Evolutionary conservation across 2,888 invertebrate species (phyloP), one percentile per base, ranked within the genome.

Genomic region (Stenotaenia linearis): DNA sequence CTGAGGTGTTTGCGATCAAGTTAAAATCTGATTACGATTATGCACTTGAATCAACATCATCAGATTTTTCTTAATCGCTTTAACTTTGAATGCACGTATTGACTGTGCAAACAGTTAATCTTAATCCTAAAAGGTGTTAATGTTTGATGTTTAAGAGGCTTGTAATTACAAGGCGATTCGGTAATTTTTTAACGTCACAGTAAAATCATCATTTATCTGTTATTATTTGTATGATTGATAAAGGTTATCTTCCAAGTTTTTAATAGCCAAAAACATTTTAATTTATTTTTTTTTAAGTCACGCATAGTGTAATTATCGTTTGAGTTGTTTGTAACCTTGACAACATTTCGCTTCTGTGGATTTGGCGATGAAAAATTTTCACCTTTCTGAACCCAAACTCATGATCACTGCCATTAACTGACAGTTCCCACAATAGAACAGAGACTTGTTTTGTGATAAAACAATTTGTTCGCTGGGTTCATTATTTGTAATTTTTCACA

Each of bases 401-500:
- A 23, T 56, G 56, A 56, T 56, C n/a, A n/a, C n/a, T n/a, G n/a
- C n/a, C n/a, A n/a, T n/a, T n/a, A 56, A 56, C 56, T 56, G 56
- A 18, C 56, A 56, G 15, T 56, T 56, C 56, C 56, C 56, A 56
- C 56, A 56, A 56, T 21, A 18, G 56, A 56, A 56, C 9, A 9
- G 56, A 9, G 9, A 56, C 56, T 5, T 56, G 21, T 56, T 56
- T 56, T 56, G 56, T 56, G 18, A 56, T 56, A n/a, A 56, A 45
- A 56, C 56, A 56, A 56, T 15, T 56, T 56, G 56, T 56, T 56
- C n/a, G 18, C 9, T 56, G 18, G 56, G 18, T 56, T 56, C 56
- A 56, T 56, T 15, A 56, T 1, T 37, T 18, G 56, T 56, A 56
- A 56, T 15, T 56, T 45, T 56, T 56, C 37, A 37, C 3, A 4